Evolutionary conservation across 2,888 invertebrate genomes (phyloP).

Genomic region (Acanthopleura granulata): DNA sequence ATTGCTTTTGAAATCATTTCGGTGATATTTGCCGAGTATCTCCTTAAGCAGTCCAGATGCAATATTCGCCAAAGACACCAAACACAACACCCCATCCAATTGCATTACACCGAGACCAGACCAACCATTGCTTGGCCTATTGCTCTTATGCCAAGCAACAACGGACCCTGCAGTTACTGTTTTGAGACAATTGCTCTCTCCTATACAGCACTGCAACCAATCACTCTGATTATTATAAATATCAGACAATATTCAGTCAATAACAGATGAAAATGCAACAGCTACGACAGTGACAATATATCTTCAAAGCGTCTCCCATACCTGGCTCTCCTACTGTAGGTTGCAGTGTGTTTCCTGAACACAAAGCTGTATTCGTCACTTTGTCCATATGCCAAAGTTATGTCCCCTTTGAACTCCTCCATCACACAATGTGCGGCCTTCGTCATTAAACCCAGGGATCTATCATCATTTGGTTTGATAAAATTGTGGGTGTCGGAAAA

Average conservation of each 20-base stretch:
- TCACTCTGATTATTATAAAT: background rate
- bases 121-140: no score
- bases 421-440: slow-evolving; percentile 86
- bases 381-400: slow-evolving; percentile 90
- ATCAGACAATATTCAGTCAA: background rate
- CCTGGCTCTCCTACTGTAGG: slow-evolving; percentile 83
- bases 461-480: slow-evolving; percentile 69
- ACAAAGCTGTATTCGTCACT: slow-evolving; percentile 98
- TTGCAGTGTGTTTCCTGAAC: slow-evolving; percentile 71
- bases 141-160: no score
- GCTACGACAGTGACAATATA: background rate
- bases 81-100: no score
- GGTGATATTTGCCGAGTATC: no score
- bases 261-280: background rate
- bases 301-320: slow-evolving; percentile 25
- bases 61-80: no score
- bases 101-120: no score
- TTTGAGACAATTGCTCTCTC: no score
- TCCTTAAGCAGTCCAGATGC: no score
- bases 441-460: slow-evolving; percentile 85
- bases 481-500: slow-evolving; percentile 68
- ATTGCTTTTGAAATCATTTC: no score
- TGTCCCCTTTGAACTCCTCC: slow-evolving; percentile 80
- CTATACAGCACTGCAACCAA: no score
- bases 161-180: no score